Evolutionary conservation across 2,888 invertebrate species (phyloP), one percentile per base, ranked within the genome.

Genomic region (Deroplatys truncata): DNA sequence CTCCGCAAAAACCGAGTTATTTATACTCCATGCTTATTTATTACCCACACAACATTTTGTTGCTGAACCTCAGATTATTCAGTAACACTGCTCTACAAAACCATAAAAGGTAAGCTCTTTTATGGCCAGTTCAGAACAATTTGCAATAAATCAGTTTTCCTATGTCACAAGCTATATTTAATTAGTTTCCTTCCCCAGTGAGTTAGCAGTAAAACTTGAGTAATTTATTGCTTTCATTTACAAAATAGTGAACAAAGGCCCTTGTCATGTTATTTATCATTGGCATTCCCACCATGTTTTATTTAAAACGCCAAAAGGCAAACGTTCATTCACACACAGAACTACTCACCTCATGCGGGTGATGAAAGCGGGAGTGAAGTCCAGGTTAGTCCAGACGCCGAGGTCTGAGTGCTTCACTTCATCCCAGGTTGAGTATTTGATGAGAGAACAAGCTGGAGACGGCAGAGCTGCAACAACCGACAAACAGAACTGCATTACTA

Each of bases 381-480:
- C 94, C 90, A 94, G 92, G 56, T 93, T 93, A 20, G 93, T 93
- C 94, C 94, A 94, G 85, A 94, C 92, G 31, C 94, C 94, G 84
- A 94, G 92, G 92, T 94, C 94, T 25, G 93, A 92, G 90, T 93
- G 92, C 88, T 92, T 93, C 85, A 94, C 92, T 86, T 94, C 94
- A 87, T 93, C 93, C 94, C 94, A 94, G 29, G 93, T 93, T 82
- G 93, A 93, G 92, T 94, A 94, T 92, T 94, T 94, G 91, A 94
- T 93, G 88, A 93, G 92, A 82, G 93, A 93, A 91, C 94, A 94
- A 43, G 94, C 92, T n/a, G 94, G 94, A 31, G 94, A 93, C 56
- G 94, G 94, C 91, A 93, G 92, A 91, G 93, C 94, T 94, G 93
- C 84, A 94, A 94, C 92, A 92, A 35, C 49, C 49, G 49, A 49